These are phyloP conservation scores for Propsilocerus akamusi DNA, from an alignment of 1,140 invertebrate genomes.

Conservation along the genomic window DNA sequence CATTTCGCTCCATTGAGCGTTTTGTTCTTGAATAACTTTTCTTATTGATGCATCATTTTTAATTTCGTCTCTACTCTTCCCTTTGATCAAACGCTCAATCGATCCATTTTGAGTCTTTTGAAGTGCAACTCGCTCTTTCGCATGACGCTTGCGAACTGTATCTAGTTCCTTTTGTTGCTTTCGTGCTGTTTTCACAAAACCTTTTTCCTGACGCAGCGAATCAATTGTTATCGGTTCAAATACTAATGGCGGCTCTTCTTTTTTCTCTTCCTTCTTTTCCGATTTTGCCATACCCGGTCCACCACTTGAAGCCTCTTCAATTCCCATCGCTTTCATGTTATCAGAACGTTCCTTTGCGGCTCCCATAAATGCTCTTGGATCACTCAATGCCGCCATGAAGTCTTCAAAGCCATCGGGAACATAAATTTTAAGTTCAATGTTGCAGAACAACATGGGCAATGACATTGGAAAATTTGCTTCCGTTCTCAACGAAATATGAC, in stretches of 20 bases:
- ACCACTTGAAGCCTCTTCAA: constrained; percentile 53
- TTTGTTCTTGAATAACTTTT: constrained; percentile 73
- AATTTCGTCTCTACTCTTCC: constrained; percentile 70
- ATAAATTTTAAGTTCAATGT: constrained; percentile 98
- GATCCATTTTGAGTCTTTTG: constrained; percentile 90
- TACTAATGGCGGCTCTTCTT: constrained; percentile 48
- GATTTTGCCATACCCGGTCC: constrained; percentile 28
- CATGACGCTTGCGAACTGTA: constrained; percentile 74
- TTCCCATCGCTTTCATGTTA: constrained; percentile 87
- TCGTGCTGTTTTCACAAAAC: constrained; percentile 82
- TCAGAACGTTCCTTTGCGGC: constrained; percentile 76
- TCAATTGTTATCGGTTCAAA: constrained; percentile 89
- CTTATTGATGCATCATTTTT: constrained; percentile 59
- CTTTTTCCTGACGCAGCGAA: constrained; percentile 76
- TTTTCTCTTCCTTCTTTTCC: constrained; percentile 49
- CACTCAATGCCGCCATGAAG: constrained; percentile 93
- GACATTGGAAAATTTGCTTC: constrained; percentile 99
- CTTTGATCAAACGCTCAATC: constrained; percentile 88
- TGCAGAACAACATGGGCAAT: constrained; percentile 95
- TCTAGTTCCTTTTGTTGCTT: constrained; percentile 96
- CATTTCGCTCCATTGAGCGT: constrained; percentile 84
- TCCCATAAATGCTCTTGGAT: constrained; percentile 82
- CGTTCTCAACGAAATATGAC: constrained; percentile 92
- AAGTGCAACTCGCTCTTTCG: constrained; percentile 78
- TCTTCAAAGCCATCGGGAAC: constrained; percentile 98